Evolutionary conservation across 1,140 invertebrate genomes (phyloP), one percentile per base, ranked within the genome.

Genomic region (Proctacanthus coquilletti): DNA sequence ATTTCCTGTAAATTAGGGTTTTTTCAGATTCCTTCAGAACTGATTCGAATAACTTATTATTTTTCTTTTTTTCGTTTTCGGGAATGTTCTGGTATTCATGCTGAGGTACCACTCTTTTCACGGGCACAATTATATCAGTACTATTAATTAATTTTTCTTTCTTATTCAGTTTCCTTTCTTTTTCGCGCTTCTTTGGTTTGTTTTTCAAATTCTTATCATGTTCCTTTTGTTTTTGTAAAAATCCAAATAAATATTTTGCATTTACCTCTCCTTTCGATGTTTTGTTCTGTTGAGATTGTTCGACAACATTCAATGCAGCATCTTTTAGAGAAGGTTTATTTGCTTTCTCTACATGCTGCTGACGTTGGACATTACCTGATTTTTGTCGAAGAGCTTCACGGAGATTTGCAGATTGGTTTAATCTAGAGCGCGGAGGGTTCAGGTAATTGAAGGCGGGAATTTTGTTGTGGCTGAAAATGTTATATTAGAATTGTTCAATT

Each of bases 1-100:
- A 40, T 21, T 40, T 18, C 6, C 30, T 18, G 20, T 18, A 34
- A 3, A 34, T 27, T 6, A 23, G 38, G 15, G 6, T 6, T 15
- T 33, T 39, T 11, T 39, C 4, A 2, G n/a, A n/a, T n/a, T n/a
- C n/a, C n/a, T n/a, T n/a, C n/a, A n/a, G n/a, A n/a, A n/a, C n/a
- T n/a, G n/a, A n/a, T n/a, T n/a, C n/a, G n/a, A n/a, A n/a, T n/a
- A n/a, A n/a, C n/a, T n/a, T n/a, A n/a, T n/a, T n/a, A n/a, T n/a
- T n/a, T n/a, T n/a, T n/a, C n/a, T 3, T 11, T 34, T 39, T 29
- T 32, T 20, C 14, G 8, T 21, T 17, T 14, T 21, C 30, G 14
- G 11, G 11, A 17, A 23, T 13, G 17, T 40, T 40, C 15, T 40
- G 39, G 15, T 40, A 40, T 11, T 40, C 39, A 15, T 35, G 32